Conservation (phyloP, 1,140 invertebrate species). For the Philotrypesis tridentata region DNA sequence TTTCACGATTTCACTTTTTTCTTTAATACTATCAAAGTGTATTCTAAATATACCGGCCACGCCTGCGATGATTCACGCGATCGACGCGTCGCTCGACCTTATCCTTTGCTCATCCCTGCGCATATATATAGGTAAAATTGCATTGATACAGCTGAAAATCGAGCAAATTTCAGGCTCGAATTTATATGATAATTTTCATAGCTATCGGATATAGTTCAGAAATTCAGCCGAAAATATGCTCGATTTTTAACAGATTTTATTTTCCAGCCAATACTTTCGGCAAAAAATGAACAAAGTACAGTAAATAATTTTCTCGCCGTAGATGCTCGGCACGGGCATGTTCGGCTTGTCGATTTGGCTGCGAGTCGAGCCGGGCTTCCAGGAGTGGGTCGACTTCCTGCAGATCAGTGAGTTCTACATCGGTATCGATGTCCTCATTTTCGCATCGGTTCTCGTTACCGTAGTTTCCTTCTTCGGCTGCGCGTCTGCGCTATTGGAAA, state of each 20-base stretch:
- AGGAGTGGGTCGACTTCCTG: slow-evolving; percentile 85
- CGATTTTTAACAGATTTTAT: no score
- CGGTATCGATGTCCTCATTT: slow-evolving; percentile 86
- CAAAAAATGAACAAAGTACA: no score
- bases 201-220: no score
- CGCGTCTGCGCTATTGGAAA: slow-evolving; percentile 82
- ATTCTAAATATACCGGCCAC: no score
- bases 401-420: slow-evolving; percentile 85
- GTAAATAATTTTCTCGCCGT: slow-evolving; percentile 47
- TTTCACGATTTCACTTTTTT: slow-evolving; percentile 21
- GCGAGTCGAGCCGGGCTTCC: slow-evolving; percentile 84
- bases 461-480: slow-evolving; percentile 84
- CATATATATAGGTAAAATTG: no score
- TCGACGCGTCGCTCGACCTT: not conserved
- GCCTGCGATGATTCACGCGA: no score
- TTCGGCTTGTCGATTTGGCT: slow-evolving; percentile 88
- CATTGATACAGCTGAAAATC: no score
- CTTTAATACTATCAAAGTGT: no score
- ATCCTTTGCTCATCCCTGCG: slow-evolving; percentile 16
- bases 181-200: no score
- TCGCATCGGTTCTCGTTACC: slow-evolving; percentile 81
- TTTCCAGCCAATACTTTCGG: not conserved
- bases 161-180: no score
- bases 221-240: no score
- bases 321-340: slow-evolving; percentile 84